Conservation (phyloP, 2,797 vertebrate species). For the Microctenopoma lineatum region DNA sequence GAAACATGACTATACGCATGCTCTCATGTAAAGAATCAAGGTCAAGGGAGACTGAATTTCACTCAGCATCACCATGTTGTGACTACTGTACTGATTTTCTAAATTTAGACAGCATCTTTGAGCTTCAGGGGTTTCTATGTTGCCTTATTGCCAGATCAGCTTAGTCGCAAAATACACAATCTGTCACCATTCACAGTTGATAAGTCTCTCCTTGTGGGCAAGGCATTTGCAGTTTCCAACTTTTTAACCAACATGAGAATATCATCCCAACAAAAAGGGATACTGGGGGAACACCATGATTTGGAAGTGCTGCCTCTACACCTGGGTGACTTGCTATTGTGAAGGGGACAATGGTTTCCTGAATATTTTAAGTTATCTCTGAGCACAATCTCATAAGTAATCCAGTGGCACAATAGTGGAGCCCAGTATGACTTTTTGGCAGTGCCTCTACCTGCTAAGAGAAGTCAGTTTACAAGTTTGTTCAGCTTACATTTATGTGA, state of each 20-base stretch:
- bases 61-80: conserved; percentile 1
- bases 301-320: no score
- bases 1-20: not conserved
- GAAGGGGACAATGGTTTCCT: no score
- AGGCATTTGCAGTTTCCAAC: conserved; percentile 5
- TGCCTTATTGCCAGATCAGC: conserved; percentile 23
- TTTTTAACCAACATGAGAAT: not conserved
- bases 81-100: conserved; percentile 10
- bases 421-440: conserved; percentile 16
- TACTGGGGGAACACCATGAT: not conserved
- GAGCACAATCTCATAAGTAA: no score
- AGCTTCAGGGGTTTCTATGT: conserved; percentile 13
- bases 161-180: conserved; percentile 29
- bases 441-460: not conserved
- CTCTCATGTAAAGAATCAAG: conserved; percentile 20
- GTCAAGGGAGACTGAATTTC: conserved; percentile 1
- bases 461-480: conserved; percentile 7
- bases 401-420: conserved; percentile 2
- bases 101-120: conserved; percentile 31
- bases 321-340: no score
- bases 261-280: conserved; percentile 2
- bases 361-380: no score
- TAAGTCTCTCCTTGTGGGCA: not conserved
- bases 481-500: conserved; percentile 4
- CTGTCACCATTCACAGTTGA: conserved; percentile 31